phyloP scores from a whole-genome alignment of 2,888 invertebrate genomes.

The Drosophila atripex region DNA sequence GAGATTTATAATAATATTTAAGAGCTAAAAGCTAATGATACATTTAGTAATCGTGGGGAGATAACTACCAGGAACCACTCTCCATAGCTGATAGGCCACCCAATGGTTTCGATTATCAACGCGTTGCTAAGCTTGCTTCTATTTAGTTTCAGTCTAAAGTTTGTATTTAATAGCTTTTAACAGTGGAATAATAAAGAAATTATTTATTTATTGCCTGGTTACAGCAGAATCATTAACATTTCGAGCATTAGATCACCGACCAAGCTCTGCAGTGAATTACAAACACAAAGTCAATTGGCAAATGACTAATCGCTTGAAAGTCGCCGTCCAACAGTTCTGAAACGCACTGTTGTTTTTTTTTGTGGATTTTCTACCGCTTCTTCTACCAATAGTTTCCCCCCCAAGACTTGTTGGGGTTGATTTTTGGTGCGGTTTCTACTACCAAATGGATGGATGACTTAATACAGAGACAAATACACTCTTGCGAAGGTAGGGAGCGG shows the following conservation, averaged over 20 bases:
- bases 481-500: constrained; percentile 45
- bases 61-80: not conserved
- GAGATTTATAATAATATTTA: no score
- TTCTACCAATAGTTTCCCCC: constrained; percentile 26
- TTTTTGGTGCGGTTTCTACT: constrained; percentile 41
- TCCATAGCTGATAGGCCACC: not conserved
- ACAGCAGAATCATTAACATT: not conserved
- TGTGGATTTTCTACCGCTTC: constrained; percentile 16
- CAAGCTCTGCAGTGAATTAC: constrained; percentile 25
- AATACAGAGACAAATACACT: constrained; percentile 36
- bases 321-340: no score
- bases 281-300: constrained; percentile 31
- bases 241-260: constrained; percentile 27
- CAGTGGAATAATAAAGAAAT: no score
- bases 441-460: constrained; percentile 47
- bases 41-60: not conserved
- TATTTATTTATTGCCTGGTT: no score
- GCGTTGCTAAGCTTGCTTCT: not conserved
- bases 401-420: constrained; percentile 35
- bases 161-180: no score
- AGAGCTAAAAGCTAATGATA: no score
- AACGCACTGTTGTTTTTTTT: constrained; percentile 37
- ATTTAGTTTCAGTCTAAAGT: not conserved
- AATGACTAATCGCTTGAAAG: constrained; percentile 26
- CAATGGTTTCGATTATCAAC: not conserved